Conservation (phyloP, 1,140 invertebrate genomes). For the Lucilia sericata region DNA sequence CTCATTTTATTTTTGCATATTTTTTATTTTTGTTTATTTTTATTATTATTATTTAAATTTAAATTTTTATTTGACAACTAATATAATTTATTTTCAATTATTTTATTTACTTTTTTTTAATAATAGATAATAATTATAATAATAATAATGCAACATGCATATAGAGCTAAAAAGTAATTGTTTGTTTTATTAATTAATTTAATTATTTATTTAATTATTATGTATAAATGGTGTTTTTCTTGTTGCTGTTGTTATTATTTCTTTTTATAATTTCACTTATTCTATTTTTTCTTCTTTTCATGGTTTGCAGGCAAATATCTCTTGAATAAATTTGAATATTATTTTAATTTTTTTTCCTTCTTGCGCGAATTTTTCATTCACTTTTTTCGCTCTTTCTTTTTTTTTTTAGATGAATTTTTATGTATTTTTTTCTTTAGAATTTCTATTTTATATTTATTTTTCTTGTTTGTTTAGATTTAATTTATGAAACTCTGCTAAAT, state of each 20-base stretch:
- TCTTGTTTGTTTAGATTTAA: neutral
- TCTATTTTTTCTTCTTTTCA: neutral
- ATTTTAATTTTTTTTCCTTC: neutral
- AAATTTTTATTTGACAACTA: slow-evolving; percentile 12
- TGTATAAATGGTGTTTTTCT: slow-evolving; percentile 24
- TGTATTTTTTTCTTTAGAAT: neutral
- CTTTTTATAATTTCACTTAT: neutral
- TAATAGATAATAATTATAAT: slow-evolving; percentile 13
- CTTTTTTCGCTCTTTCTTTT: neutral
- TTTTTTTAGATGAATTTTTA: neutral
- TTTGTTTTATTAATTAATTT: neutral
- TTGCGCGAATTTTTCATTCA: too few relatives aligned
- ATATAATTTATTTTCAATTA: neutral
- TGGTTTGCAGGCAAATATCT: neutral
- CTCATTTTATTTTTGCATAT: neutral
- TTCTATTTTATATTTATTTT: neutral
- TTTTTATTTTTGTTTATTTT: neutral
- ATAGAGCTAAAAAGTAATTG: slow-evolving; percentile 22
- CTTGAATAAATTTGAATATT: neutral
- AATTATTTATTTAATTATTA: slow-evolving; percentile 5
- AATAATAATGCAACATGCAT: slow-evolving; percentile 21
- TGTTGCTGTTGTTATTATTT: slow-evolving; percentile 3
- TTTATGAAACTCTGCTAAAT: slow-evolving; percentile 18
- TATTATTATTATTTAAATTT: neutral
- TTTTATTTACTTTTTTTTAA: neutral